Evolutionary conservation across 2,888 invertebrate genomes (phyloP), one percentile per base, ranked within the genome.

Genomic region (Agrenia bidenticulata): DNA sequence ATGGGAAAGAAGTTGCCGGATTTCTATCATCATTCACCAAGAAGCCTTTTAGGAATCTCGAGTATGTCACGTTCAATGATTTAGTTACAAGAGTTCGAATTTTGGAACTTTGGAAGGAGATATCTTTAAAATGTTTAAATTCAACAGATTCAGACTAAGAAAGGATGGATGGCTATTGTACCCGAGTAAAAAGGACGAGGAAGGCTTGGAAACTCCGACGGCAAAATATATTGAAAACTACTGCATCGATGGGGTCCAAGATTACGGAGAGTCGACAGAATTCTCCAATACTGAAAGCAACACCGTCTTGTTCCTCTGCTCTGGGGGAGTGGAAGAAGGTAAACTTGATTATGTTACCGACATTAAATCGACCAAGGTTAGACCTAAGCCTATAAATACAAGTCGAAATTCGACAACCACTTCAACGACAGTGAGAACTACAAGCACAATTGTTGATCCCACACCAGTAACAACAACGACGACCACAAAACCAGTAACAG

Each of bases 161-260:
- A 63, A 60, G 27, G 70, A 70, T 51, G 70, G 70, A n/a, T 67
- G 65, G 56, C 64, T 70, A 21, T 56, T 67, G 15, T 70, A 70
- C 42, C 66, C 70, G 1, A 26, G 53, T 21, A 61, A 63, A 23
- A 26, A 57, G 23, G 60, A 57, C 17, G 50, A 61, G 2, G 66
- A 61, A 15, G 70, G 67, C 5, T 57, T 37, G 1, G 62, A 64
- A 24, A 54, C 57, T 51, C 63, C 61, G 41, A 56, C 62, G 7
- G 61, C 63, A n/a, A 53, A 64, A 11, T 37, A 63, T 15, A 55
- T 70, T 9, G 59, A 61, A 11, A 64, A 67, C 23, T 70, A 70
- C 21, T 70, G 70, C 26, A 51, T 70, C 5, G 70, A 70, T 23
- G 70, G 70, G 13, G 70, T 64, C 23, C 66, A 67, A 17, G 61